Conservation (phyloP, 2,888 invertebrate species). For the Andrena hattorfiana region DNA sequence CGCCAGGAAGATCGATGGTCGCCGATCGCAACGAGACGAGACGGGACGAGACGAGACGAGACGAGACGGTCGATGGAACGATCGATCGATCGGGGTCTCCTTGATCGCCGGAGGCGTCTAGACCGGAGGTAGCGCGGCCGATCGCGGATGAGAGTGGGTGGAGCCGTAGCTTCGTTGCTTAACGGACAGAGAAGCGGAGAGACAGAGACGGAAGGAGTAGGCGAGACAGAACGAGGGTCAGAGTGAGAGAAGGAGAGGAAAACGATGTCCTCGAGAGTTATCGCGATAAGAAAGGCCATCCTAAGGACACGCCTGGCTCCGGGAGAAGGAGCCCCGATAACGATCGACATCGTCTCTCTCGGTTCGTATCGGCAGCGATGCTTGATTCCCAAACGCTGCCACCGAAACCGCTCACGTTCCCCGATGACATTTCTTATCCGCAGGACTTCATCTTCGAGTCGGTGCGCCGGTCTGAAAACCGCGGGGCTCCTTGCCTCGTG, state of each 20-base stretch:
- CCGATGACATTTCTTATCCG: conserved; percentile 48
- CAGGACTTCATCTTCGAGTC: conserved; percentile 18
- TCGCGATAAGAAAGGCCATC: conserved; percentile 84
- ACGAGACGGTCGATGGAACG: conserved; percentile 59
- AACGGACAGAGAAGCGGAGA: conserved; percentile 60
- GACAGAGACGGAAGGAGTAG: neutral
- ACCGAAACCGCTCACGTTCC: conserved; percentile 54
- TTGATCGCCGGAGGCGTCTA: conserved; percentile 76
- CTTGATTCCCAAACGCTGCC: conserved; percentile 62
- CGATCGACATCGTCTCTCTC: conserved; percentile 68
- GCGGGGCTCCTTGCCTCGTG: neutral
- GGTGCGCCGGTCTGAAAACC: neutral
- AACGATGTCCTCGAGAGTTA: conserved; percentile 83
- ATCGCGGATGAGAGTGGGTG: conserved; percentile 82
- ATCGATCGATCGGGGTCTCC: conserved; percentile 70
- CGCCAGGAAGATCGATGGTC: conserved; percentile 54
- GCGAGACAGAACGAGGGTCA: neutral
- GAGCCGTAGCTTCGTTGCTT: conserved; percentile 80
- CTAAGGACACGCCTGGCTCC: conserved; percentile 82
- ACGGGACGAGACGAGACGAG: conserved; percentile 49
- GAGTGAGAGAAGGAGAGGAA: conserved; percentile 54
- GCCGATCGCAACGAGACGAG: conserved; percentile 54
- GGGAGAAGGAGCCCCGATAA: conserved; percentile 70
- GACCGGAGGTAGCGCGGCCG: conserved; percentile 68
- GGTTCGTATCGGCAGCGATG: conserved; percentile 53